Conservation (phyloP, 2,113 vertebrate genomes). For the Ibidorhyncha struthersii region DNA sequence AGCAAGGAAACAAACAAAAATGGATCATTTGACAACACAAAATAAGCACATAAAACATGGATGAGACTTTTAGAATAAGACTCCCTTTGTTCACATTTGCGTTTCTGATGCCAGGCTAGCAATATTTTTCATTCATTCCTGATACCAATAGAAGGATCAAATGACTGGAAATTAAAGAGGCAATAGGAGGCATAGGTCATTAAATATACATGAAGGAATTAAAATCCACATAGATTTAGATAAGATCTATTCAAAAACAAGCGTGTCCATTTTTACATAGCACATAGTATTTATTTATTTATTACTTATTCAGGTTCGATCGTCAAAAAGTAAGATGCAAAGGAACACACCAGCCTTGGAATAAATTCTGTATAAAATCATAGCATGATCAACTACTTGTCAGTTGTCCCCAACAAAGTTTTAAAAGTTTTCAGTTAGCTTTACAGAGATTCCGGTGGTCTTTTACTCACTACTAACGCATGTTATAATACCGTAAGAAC, state of each 20-base stretch:
- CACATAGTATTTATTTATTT: background rate
- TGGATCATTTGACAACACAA: conserved; percentile 47
- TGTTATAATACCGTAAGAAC: background rate
- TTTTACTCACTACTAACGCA: background rate
- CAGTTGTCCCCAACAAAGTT: background rate
- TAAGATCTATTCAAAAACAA: background rate
- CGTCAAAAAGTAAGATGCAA: background rate
- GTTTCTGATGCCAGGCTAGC: conserved; percentile 53
- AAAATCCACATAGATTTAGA: conserved; percentile 53
- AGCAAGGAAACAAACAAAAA: conserved; percentile 58
- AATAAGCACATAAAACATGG: conserved; percentile 46
- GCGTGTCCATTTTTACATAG: background rate
- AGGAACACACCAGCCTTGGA: background rate
- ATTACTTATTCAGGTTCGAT: background rate
- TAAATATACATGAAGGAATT: conserved; percentile 75
- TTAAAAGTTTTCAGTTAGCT: background rate
- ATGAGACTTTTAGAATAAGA: conserved; percentile 46
- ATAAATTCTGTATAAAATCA: background rate
- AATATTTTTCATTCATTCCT: conserved; percentile 60
- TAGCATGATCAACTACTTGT: background rate
- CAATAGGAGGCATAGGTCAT: conserved; percentile 64
- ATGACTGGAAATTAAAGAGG: conserved; percentile 76
- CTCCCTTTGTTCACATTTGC: conserved; percentile 57
- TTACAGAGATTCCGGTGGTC: background rate
- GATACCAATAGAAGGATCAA: conserved; percentile 65